Evolutionary conservation across 2,888 invertebrate species (phyloP), one percentile per base, ranked within the genome.

Genomic region (Lasioglossum malachurum): DNA sequence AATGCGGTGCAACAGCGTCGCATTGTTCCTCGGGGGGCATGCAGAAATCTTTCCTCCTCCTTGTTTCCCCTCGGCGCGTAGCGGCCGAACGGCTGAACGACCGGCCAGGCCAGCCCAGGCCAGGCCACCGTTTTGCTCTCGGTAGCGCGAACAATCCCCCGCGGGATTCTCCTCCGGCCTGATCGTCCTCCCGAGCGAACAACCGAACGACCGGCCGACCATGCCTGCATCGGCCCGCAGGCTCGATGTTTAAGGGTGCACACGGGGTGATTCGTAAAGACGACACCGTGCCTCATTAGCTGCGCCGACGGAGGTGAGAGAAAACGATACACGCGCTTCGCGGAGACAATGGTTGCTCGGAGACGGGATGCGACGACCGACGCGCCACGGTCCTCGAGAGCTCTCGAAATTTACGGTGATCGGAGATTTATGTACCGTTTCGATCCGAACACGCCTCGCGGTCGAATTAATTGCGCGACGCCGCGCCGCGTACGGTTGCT

Each of bases 1-100:
- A 90, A 89, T 89, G 87, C 89, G 91, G 87, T 89, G 87, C 91
- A 91, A 91, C 88, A 91, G 87, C 89, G 87, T 89, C 88, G 89
- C 90, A 91, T 91, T 91, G 90, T 91, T 91, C 84, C 87, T 87
- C 84, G 72, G 77, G 85, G 83, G 80, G 71, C 87, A 87, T 82
- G 87, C 90, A 84, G 83, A 88, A 80, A 88, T 88, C 86, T 87
- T 88, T 86, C 80, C 77, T 80, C 76, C 73, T 81, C 73, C 71
- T 80, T 81, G 76, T 67, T 81, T 75, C 82, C 71, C 49, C 35
- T 41, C 80, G 57, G 46, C 69, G 71, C 46, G 71, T 64, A 64
- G n/a, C 71, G 71, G 27, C 53, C 78, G 41, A 12, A 19, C 44
- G 35, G 27, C 35, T 49, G 41, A 35, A 23, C 38, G 23, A 10